Evolutionary conservation across 2,888 invertebrate species (phyloP).

Genomic region (Pseudoips prasinana): DNA sequence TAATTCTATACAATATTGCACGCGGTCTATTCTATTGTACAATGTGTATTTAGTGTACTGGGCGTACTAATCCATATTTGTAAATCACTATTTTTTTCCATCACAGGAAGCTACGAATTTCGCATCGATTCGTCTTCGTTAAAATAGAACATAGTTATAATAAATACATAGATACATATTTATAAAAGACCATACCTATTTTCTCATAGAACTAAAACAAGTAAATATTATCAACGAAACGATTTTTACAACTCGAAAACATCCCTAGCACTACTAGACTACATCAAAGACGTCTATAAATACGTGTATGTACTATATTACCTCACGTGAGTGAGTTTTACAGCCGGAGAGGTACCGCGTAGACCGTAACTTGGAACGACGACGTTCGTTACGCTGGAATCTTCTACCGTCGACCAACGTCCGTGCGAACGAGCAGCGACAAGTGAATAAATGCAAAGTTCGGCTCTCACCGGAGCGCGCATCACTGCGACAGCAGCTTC

Average conservation of each 20-base stretch:
- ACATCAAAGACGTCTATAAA: constrained; percentile 63
- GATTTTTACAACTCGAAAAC: constrained; percentile 65
- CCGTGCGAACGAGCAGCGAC: constrained; percentile 46
- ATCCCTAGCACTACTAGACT: constrained; percentile 76
- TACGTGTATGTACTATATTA: constrained; percentile 64
- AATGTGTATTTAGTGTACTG: constrained; percentile 57
- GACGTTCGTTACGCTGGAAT: constrained; percentile 53
- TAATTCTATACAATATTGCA: constrained; percentile 81
- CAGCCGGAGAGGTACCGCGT: constrained; percentile 77
- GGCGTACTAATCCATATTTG: constrained; percentile 56
- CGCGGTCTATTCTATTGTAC: constrained; percentile 74
- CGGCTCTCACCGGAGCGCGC: constrained; percentile 30
- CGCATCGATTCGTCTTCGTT: constrained; percentile 56
- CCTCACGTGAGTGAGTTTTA: constrained; percentile 64
- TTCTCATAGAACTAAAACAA: constrained; percentile 54
- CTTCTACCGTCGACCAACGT: constrained; percentile 45
- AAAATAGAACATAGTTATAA: constrained; percentile 44
- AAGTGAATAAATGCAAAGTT: constrained; percentile 67
- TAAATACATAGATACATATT: constrained; percentile 48
- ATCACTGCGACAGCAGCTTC: constrained; percentile 92
- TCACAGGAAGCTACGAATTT: constrained; percentile 68
- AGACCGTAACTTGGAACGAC: constrained; percentile 58
- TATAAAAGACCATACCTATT: constrained; percentile 50
- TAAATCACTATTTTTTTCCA: constrained; percentile 61
- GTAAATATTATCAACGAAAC: constrained; percentile 51